Percentiles rank a stretch among this genome's conserved stretches.
Evolutionary conservation across 2,797 vertebrate genomes (phyloP).

Genomic region (Bufotes viridis): DNA sequence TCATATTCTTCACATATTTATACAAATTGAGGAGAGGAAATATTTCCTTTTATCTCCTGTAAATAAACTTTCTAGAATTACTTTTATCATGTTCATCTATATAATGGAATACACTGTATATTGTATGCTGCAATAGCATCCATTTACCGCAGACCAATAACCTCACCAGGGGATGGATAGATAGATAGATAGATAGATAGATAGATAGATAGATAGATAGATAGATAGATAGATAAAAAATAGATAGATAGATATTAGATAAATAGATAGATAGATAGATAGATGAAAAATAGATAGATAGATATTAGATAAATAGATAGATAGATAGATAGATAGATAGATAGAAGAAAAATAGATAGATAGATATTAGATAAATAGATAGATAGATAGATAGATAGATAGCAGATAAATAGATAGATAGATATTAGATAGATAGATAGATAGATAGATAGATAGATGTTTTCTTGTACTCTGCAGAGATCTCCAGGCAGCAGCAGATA

Average conservation of each 20-base stretch:
- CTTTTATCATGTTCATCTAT: too few relatives aligned
- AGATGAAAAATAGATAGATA: neutral
- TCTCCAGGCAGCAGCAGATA: neutral
- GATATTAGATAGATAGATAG: constrained; percentile 20
- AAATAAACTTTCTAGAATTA: too few relatives aligned
- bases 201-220: constrained; percentile 18
- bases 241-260: too few relatives aligned
- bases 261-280: neutral
- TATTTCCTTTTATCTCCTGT: too few relatives aligned
- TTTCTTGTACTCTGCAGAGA: neutral
- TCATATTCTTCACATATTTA: too few relatives aligned
- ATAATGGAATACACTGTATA: too few relatives aligned
- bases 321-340: neutral
- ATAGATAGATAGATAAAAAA: constrained; percentile 18
- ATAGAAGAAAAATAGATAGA: constrained; percentile 19
- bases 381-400: constrained; percentile 31
- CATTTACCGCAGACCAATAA: too few relatives aligned
- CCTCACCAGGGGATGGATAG: neutral
- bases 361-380: too few relatives aligned
- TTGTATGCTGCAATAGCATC: too few relatives aligned
- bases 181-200: constrained; percentile 32
- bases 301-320: neutral
- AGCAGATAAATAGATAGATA: neutral
- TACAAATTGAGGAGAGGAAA: too few relatives aligned
- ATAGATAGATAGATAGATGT: neutral